Base-by-base conservation (phyloP, 2,888 invertebrate genomes). In the Oxyteleia sp. region DNA sequence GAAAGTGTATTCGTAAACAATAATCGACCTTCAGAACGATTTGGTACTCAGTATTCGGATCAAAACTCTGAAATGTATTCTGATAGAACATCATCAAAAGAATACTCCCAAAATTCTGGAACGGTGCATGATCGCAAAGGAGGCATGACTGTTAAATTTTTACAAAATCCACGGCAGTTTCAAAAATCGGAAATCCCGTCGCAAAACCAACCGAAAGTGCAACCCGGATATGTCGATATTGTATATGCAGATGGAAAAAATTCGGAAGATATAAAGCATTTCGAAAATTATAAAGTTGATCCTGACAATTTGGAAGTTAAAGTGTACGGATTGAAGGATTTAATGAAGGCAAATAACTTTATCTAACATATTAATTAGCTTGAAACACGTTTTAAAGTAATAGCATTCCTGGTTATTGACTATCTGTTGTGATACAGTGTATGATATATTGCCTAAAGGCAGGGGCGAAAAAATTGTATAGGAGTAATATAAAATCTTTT, bases 191-290 rank as follows among this genome's bases (percentile, higher is more conserved):
- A 74, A 63, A 43, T 57, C 20, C 26, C 53, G 13, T 51, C 79
- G 15, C 68, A 20, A 63, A 66, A 26, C n/a, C 59, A 71, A 47
- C 43, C 16, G 45, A 88, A 90, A 43, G 69, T 86, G 51, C 88
- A 87, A 11, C 88, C 90, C 0, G 91, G 90, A 26, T 93, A 88
- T 59, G 88, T 93, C n/a, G 93, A 93, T 23, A 91, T 93, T 15
- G 84, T 92, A 15, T 93, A 93, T 55, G 89, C 91, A 13, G 88
- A 89, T 59, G 87, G 86, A 3, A 87, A 85, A 15, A 79, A 82
- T 23, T 78, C 88, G 13, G 83, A 85, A 7, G 86, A 81, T 16
- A 61, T 87, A 13, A 89, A 85, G 32, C 90, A 87, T n/a, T 92
- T 90, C 18, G 91, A 88, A n/a, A 92, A 91, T 38, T 76, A 87